Evolutionary conservation across 2,113 vertebrate species (phyloP), one percentile per base, ranked within the genome.

Genomic region (cattle (Bos taurus)): DNA sequence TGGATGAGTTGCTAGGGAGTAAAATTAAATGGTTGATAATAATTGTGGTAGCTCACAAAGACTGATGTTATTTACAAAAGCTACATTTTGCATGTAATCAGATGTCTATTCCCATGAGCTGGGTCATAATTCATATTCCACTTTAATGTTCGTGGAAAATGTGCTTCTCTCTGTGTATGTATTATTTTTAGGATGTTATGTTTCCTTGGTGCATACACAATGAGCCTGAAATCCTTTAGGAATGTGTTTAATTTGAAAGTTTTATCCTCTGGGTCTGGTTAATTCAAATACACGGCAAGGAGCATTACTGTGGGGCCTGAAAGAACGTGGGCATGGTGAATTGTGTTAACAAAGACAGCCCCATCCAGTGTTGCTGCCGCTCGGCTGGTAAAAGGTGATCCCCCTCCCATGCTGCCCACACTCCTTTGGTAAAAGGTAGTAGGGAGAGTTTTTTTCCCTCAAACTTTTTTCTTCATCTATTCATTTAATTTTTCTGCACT

Each of bases 121-220:
- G 98, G 99, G 99, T 99, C 99, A 98, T 99, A 99, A 99, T 99
- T 99, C 99, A 99, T 99, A 99, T 99, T 99, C 99, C 98, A 98
- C 99, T 99, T 99, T 99, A 99, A 99, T 99, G 98, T 98, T 99
- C 98, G 98, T 99, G 99, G 99, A 99, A 99, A 99, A 99, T 99
- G 99, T 99, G 99, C 99, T 99, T 99, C 99, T 99, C 98, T 98
- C 91, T 99, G 99, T 99, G 99, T 99, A 98, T 95, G 98, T 99
- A 99, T 99, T 99, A 99, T 99, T 99, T 99, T 99, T 99, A 99
- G 99, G 99, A 99, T 99, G 99, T 99, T 99, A 99, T 99, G 99
- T 99, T 99, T 99, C 99, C 99, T 99, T 98, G 99, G 99, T 99
- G 99, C 99, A 99, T 99, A 99, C 99, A 98, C 99, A 99, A 99